These are phyloP conservation scores for Leptarthrus brevirostris DNA, from an alignment of 2,888 invertebrate genomes.

Conservation along the genomic window DNA sequence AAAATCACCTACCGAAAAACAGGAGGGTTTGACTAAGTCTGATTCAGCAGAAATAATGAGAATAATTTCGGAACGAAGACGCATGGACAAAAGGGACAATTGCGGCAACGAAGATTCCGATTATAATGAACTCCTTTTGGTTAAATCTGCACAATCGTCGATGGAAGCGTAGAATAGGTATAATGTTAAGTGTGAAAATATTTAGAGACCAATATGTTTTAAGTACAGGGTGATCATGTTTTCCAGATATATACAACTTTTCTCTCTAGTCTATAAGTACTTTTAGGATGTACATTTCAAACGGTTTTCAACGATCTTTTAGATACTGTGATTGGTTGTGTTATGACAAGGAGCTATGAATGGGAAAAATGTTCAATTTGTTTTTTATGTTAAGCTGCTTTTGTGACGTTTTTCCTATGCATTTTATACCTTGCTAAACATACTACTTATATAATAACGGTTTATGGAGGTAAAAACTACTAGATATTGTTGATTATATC, in stretches of 20 bases:
- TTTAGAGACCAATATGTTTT: slow-evolving; percentile 30
- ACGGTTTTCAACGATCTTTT: slow-evolving; percentile 46
- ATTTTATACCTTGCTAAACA: slow-evolving; percentile 18
- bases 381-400: background rate
- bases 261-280: slow-evolving; percentile 34
- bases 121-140: slow-evolving; percentile 65
- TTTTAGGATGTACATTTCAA: slow-evolving; percentile 37
- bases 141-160: slow-evolving; percentile 65
- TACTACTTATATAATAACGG: slow-evolving; percentile 12
- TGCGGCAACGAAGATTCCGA: slow-evolving; percentile 66
- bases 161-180: slow-evolving; percentile 58
- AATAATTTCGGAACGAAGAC: slow-evolving; percentile 66
- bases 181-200: background rate
- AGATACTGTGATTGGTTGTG: slow-evolving; percentile 42
- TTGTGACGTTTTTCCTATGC: slow-evolving; percentile 9
- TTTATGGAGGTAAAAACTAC: slow-evolving; percentile 17
- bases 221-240: slow-evolving; percentile 47
- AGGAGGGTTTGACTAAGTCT: slow-evolving; percentile 61
- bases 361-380: background rate
- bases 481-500: background rate
- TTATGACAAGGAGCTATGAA: slow-evolving; percentile 1
- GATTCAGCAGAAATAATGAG: slow-evolving; percentile 66
- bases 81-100: slow-evolving; percentile 64
- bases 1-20: slow-evolving; percentile 46
- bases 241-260: slow-evolving; percentile 29